Evolutionary conservation across 2,888 invertebrate species (phyloP).

Genomic region (Parnassius mnemosyne): DNA sequence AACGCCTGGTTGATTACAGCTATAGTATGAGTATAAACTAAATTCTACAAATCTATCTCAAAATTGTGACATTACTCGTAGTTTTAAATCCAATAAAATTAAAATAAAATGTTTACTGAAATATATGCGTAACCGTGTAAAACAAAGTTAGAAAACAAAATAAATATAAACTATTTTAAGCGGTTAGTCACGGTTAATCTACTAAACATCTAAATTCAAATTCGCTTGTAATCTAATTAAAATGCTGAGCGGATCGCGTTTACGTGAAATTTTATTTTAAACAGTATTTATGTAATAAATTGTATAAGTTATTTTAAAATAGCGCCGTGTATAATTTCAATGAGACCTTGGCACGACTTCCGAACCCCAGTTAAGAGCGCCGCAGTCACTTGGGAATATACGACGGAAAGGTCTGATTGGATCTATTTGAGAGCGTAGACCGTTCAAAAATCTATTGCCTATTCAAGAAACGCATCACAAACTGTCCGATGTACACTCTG

Average conservation of each 20-base stretch:
- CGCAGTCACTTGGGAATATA: neutral
- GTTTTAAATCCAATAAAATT: no score
- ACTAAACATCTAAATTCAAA: conserved; percentile 17
- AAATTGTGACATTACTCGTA: no score
- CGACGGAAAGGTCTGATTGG: conserved; percentile 36
- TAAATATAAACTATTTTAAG: conserved; percentile 9
- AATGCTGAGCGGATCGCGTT: conserved; percentile 13
- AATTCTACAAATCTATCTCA: no score
- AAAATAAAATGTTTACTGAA: neutral
- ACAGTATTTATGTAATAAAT: conserved; percentile 14
- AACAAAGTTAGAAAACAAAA: neutral
- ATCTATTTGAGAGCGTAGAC: conserved; percentile 31
- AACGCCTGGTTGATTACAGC: no score
- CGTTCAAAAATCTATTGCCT: conserved; percentile 35
- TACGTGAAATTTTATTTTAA: conserved; percentile 19
- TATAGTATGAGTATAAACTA: no score
- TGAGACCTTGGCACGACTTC: neutral
- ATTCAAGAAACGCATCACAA: conserved; percentile 44
- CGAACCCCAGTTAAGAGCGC: conserved; percentile 1
- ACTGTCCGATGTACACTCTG: conserved; percentile 38
- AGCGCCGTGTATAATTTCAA: neutral
- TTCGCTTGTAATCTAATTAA: conserved; percentile 14
- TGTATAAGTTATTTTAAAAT: conserved; percentile 13
- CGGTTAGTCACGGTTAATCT: conserved; percentile 9
- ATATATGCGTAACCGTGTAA: neutral